Percentiles rank a stretch among this genome's conserved stretches.
These are phyloP conservation scores for Nerophis ophidion DNA, from an alignment of 2,113 vertebrate species.

Conservation along the genomic window DNA sequence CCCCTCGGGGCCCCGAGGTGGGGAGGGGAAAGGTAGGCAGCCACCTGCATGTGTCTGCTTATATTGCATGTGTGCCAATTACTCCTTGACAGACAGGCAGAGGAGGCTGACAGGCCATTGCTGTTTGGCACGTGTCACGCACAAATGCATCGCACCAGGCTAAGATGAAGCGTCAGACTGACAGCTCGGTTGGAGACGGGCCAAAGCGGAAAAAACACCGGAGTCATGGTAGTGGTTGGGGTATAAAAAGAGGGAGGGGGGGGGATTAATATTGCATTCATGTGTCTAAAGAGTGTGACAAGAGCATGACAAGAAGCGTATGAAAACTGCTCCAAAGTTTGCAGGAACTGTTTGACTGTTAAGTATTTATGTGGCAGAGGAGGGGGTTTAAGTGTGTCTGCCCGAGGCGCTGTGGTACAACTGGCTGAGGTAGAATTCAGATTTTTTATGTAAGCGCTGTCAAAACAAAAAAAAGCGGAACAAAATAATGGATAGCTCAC, in stretches of 20 bases:
- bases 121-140: conserved; percentile 73
- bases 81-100: conserved; percentile 67
- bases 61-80: conserved; percentile 68
- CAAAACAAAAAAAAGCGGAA: conserved; percentile 37
- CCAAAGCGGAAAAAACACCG: conserved; percentile 55
- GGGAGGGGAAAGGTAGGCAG: conserved; percentile 56
- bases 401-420: conserved; percentile 38
- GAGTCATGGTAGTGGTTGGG: conserved; percentile 37
- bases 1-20: conserved; percentile 66
- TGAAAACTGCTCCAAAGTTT: conserved; percentile 53
- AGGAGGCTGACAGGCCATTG: conserved; percentile 61
- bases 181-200: conserved; percentile 62
- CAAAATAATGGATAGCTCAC: conserved; percentile 34
- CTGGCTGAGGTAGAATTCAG: conserved; percentile 43
- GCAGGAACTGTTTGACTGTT: conserved; percentile 31
- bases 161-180: conserved; percentile 51
- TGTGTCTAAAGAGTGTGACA: conserved; percentile 53
- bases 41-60: conserved; percentile 70
- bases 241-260: conserved; percentile 3
- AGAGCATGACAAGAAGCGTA: conserved; percentile 43
- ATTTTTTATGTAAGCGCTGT: conserved; percentile 49
- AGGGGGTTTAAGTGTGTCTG: conserved; percentile 32
- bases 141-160: conserved; percentile 53
- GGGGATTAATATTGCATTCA: conserved; percentile 59
- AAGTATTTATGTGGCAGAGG: conserved; percentile 51